Conservation (phyloP, 2,888 invertebrate species). For the Carcina quercana region DNA sequence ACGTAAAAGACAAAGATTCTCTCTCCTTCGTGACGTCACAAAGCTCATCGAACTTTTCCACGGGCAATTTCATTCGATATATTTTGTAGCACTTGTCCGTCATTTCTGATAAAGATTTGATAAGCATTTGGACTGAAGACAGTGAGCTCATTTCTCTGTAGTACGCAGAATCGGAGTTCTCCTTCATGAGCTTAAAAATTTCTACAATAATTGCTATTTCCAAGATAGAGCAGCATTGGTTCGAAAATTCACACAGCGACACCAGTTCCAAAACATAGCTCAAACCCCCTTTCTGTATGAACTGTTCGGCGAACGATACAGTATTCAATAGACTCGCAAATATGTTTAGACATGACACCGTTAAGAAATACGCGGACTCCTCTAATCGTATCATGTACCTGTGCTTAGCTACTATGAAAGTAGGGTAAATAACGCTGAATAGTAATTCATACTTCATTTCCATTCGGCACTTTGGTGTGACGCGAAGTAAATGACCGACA, state of each 20-base stretch:
- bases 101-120: conserved; percentile 49
- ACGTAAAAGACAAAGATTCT: conserved; percentile 28
- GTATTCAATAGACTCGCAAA: conserved; percentile 74
- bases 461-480: conserved; percentile 70
- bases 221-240: conserved; percentile 74
- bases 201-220: conserved; percentile 77
- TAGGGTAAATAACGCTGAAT: conserved; percentile 75
- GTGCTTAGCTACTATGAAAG: conserved; percentile 71
- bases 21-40: conserved; percentile 40
- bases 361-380: conserved; percentile 71
- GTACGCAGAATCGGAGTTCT: conserved; percentile 40
- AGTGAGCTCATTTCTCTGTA: conserved; percentile 50
- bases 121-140: conserved; percentile 57
- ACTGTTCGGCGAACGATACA: conserved; percentile 72
- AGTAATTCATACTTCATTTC: conserved; percentile 74
- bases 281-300: conserved; percentile 73
- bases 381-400: conserved; percentile 58
- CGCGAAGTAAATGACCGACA: conserved; percentile 73
- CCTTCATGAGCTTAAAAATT: conserved; percentile 62
- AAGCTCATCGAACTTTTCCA: conserved; percentile 40
- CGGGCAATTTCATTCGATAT: conserved; percentile 42
- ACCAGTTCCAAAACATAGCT: conserved; percentile 72
- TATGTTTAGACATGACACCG: conserved; percentile 75
- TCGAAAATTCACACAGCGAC: conserved; percentile 68
- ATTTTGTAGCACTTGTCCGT: conserved; percentile 52